Conservation (phyloP, 1,140 invertebrate species). For the Drosophila rhopaloa region DNA sequence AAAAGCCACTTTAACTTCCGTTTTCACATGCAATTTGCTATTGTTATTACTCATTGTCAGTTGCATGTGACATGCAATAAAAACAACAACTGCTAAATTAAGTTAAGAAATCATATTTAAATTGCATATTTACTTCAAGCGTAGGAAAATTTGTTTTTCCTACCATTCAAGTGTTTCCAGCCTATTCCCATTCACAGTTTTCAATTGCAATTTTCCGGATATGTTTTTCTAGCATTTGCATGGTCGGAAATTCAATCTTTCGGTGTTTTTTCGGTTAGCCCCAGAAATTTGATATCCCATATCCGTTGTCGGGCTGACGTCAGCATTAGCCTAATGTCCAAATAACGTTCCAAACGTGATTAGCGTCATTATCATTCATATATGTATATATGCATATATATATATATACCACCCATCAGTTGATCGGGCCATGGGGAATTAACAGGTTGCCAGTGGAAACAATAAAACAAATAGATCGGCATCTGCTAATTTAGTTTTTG, state of each 20-base stretch:
- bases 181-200: conserved; percentile 20
- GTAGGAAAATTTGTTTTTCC: conserved; percentile 30
- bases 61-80: conserved; percentile 41
- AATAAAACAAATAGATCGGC: conserved; percentile 20
- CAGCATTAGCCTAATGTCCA: conserved; percentile 24
- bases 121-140: conserved; percentile 33
- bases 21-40: conserved; percentile 39
- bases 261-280: background rate
- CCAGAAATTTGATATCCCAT: conserved; percentile 17
- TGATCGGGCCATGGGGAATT: conserved; percentile 17
- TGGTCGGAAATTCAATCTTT: conserved; percentile 16
- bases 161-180: background rate
- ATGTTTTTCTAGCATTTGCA: conserved; percentile 9
- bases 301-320: conserved; percentile 25
- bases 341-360: conserved; percentile 43
- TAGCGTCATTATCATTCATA: conserved; percentile 34
- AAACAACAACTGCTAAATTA: conserved; percentile 13
- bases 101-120: conserved; percentile 49
- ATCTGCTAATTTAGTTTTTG: conserved; percentile 19
- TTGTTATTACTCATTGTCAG: conserved; percentile 22
- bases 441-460: conserved; percentile 8
- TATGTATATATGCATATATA: background rate
- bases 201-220: conserved; percentile 37
- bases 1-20: conserved; percentile 45
- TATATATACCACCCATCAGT: conserved; percentile 8